These are phyloP conservation scores for Molossus molossus DNA, from an alignment of 2,797 vertebrate genomes.

Conservation along the genomic window DNA sequence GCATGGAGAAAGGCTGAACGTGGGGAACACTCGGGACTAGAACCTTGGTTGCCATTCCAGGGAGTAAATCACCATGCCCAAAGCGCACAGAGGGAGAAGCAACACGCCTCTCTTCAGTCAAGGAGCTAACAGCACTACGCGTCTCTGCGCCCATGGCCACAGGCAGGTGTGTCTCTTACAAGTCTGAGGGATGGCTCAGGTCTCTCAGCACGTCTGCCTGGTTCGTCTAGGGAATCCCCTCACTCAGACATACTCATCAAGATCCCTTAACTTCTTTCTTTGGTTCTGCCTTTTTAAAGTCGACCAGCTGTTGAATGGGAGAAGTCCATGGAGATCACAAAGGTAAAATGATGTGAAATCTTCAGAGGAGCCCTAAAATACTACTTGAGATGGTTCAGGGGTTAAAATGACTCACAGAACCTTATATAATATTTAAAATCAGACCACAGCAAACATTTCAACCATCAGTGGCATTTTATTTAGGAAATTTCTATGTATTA, in stretches of 20 bases:
- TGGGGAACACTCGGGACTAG: background rate
- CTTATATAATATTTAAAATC: background rate
- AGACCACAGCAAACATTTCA: slow-evolving; percentile 33
- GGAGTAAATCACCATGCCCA: background rate
- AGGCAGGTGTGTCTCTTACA: background rate
- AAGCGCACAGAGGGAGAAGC: background rate
- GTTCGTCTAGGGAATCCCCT: background rate
- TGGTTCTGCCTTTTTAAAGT: background rate
- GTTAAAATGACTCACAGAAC: background rate
- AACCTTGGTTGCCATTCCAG: background rate
- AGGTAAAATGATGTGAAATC: background rate
- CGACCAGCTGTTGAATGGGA: background rate
- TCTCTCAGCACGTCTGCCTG: background rate
- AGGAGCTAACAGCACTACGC: background rate
- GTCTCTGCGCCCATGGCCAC: rapidly evolving
- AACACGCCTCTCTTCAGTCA: background rate
- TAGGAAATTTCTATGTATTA: slow-evolving; percentile 47
- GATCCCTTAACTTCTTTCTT: background rate
- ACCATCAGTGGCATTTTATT: slow-evolving; percentile 74
- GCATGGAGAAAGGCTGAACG: background rate
- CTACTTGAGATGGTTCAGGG: background rate
- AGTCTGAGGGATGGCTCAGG: background rate
- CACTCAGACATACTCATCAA: rapidly evolving
- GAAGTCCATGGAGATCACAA: background rate
- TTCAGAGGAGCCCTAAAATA: background rate